Conservation (phyloP, 2,113 vertebrate species). For the Saiga tatarica region DNA sequence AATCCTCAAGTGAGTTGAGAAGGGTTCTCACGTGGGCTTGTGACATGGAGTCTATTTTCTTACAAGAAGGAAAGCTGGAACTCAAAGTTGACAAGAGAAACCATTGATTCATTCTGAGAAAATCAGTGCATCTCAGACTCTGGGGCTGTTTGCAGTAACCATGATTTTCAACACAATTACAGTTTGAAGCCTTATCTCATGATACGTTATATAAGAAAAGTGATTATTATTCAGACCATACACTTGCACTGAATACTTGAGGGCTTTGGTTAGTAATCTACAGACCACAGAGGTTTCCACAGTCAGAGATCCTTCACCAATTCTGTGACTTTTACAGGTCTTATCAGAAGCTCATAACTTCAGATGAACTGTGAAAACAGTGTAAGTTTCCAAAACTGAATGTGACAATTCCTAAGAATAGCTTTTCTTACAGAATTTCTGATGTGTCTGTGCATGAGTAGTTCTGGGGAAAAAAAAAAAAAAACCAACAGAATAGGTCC, state of each 20-base stretch:
- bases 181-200: not conserved
- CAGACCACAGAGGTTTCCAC: not conserved
- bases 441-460: not conserved
- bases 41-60: not conserved
- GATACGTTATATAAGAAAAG: not conserved
- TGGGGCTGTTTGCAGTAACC: not conserved
- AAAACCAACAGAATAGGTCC: not conserved
- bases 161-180: constrained; percentile 8
- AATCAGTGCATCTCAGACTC: not conserved
- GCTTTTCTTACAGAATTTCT: not conserved
- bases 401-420: not conserved
- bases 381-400: not conserved
- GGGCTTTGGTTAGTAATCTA: not conserved
- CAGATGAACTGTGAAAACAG: not conserved
- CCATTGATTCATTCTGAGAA: not conserved
- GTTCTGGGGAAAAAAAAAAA: fast-evolving
- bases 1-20: constrained; percentile 22
- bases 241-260: not conserved
- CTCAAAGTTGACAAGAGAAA: not conserved
- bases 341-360: not conserved
- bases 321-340: not conserved
- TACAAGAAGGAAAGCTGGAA: not conserved
- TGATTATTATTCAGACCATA: constrained; percentile 22
- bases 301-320: not conserved
- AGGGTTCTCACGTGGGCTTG: not conserved